These are phyloP conservation scores for Neelides sp. DNA, from an alignment of 1,140 invertebrate genomes.

Conservation along the genomic window DNA sequence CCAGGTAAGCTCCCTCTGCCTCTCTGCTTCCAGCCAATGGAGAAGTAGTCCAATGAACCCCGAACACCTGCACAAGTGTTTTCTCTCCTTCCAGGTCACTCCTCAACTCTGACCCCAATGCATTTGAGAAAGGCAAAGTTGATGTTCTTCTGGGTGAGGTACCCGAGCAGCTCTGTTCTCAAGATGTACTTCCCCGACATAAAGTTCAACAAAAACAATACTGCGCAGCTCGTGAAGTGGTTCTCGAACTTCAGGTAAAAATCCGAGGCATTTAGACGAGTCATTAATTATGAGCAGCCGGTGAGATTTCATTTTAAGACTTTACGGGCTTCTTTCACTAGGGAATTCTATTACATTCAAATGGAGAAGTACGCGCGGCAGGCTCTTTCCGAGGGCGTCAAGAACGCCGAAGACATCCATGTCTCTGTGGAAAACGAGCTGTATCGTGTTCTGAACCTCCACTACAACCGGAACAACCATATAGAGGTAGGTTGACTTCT, in stretches of 20 bases:
- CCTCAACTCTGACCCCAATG: conserved; percentile 94
- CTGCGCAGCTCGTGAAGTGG: conserved; percentile 99
- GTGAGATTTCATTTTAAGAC: neutral
- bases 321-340: conserved; percentile 43
- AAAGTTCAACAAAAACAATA: conserved; percentile 99
- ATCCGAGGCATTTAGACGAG: neutral
- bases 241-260: conserved; percentile 98
- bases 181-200: conserved; percentile 99
- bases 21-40: neutral
- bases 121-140: conserved; percentile 99
- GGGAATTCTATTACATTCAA: conserved; percentile 99
- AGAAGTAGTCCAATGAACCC: too few relatives aligned
- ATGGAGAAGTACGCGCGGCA: conserved; percentile 99
- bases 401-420: conserved; percentile 79
- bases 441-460: conserved; percentile 92
- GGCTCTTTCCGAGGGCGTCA: conserved; percentile 89
- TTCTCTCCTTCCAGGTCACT: conserved; percentile 57
- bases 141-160: conserved; percentile 99
- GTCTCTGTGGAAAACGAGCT: conserved; percentile 92
- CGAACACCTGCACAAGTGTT: too few relatives aligned
- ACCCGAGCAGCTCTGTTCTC: conserved; percentile 93
- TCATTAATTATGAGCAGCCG: neutral
- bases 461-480: conserved; percentile 99
- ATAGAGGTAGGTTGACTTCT: conserved; percentile 73
- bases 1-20: conserved; percentile 10